Evolutionary conservation across 2,888 invertebrate species (phyloP).

Genomic region (Stenurella melanura): DNA sequence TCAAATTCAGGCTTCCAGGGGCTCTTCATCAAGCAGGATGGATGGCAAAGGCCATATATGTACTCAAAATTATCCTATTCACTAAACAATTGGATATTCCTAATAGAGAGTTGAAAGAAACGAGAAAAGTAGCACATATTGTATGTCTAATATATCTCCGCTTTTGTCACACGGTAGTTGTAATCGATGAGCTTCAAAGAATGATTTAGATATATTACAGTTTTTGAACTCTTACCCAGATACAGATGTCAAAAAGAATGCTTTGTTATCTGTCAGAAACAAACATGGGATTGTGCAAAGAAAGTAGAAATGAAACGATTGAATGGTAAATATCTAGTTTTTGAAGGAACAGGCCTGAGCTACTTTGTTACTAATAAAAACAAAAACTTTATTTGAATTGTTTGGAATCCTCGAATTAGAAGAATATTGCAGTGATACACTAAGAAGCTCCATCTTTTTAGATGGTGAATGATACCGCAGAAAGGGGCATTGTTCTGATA

Average conservation of each 20-base stretch:
- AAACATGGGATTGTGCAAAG: not conserved
- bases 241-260: too few relatives aligned
- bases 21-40: too few relatives aligned
- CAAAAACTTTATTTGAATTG: too few relatives aligned
- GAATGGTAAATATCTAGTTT: not conserved
- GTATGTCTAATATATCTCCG: not conserved
- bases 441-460: not conserved
- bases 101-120: not conserved
- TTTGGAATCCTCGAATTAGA: not conserved
- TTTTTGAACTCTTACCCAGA: too few relatives aligned
- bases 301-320: not conserved
- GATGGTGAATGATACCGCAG: constrained; percentile 6
- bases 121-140: not conserved
- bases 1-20: not conserved
- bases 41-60: too few relatives aligned
- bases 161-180: not conserved
- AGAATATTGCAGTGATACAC: constrained; percentile 4
- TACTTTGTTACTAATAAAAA: too few relatives aligned
- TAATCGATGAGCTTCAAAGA: too few relatives aligned
- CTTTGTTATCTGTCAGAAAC: not conserved
- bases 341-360: not conserved
- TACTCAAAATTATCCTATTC: too few relatives aligned
- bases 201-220: too few relatives aligned
- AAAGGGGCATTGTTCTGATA: constrained; percentile 3
- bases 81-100: too few relatives aligned